Base-by-base conservation (phyloP, 2,888 invertebrate species). In the Apeira syringaria region DNA sequence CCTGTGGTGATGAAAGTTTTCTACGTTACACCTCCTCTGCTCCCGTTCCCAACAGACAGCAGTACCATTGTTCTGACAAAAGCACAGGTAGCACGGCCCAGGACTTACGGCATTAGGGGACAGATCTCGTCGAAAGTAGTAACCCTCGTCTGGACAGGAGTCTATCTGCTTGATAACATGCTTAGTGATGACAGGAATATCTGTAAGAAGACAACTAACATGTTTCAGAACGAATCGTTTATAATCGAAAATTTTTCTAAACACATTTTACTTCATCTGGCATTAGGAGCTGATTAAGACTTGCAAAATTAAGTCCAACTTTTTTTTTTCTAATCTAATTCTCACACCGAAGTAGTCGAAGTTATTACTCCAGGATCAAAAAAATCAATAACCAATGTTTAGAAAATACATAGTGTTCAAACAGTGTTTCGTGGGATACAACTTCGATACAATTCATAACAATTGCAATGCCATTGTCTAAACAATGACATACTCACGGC, bases 11-110 rank as follows among this genome's bases (percentile, higher is more conserved):
- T 56, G 61, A 24, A 73, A 74, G 8, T 58, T 57, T 13, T 71
- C 64, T 0, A 31, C 51, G 8, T 77, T 67, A 42, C 86, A 85
- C 2, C 67, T 49, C 3, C 40, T 63, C 33, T 59, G 68, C 1
- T 75, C 67, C 20, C 80, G 56, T 15, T 37, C 56, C 79, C 81
- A 81, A 50, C 86, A 86, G 4, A 71, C 29, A 0, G 83, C 78
- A 0, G 58, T 63, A 2, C 60, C 53, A 2, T 73, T 60, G 1
- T 52, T 49, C 30, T 71, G 69, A 24, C 86, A 87, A 64, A 84
- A 80, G 61, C 87, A 87, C 0, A 85, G 68, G 36, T 58, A 61
- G 52, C 87, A 87, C 0, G 39, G 17, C 0, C 50, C 64, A 1
- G 57, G 54, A 0, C 51, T 50, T 15, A 73, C 3, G 1, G 53